Base-by-base conservation (phyloP, 2,888 invertebrate genomes). In the Eilema griseolum region DNA sequence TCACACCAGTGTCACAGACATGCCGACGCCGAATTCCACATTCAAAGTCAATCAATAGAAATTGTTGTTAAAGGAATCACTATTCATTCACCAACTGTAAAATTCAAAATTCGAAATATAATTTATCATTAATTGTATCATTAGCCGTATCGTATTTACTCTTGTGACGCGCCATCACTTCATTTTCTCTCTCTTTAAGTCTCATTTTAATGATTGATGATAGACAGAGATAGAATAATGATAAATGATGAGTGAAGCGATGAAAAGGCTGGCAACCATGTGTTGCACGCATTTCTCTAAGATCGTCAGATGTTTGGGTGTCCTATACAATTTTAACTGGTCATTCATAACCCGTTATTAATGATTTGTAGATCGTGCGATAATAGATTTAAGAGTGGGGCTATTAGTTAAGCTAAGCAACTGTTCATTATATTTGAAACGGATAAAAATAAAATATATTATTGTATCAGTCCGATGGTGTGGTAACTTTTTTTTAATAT, bases 121-220 rank as follows among this genome's bases (percentile, higher is more conserved):
- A 94, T 94, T 93, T 91, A 94, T 94, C 94, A 86, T 93, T 89
- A 92, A 95, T 94, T 94, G 92, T 93, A 92, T 92, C 93, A 93
- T 93, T 93, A 92, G 88, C 86, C 77, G 86, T 85, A 87, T 89
- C 89, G 86, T 92, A 92, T 94, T 94, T 93, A 93, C 93, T 93
- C 74, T 83, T 70, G 80, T 74, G 80, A 90, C 86, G 88, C 86
- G 84, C 87, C 88, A 80, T 90, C 92, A 92, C 89, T 93, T 94
- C 94, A 94, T 95, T 93, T 95, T 95, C 93, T 93, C 92, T 94
- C 93, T 91, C 92, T 95, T 94, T 94, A 95, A 94, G 93, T 93
- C 94, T 94, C 93, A 94, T 95, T 95, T 90, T 77, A 87, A 90
- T 94, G 95, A 95, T 95, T 90, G 89, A 95, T 94, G 92, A 89